Evolutionary conservation across 2,113 vertebrate species (phyloP).

Genomic region (Oncorhynchus masou): DNA sequence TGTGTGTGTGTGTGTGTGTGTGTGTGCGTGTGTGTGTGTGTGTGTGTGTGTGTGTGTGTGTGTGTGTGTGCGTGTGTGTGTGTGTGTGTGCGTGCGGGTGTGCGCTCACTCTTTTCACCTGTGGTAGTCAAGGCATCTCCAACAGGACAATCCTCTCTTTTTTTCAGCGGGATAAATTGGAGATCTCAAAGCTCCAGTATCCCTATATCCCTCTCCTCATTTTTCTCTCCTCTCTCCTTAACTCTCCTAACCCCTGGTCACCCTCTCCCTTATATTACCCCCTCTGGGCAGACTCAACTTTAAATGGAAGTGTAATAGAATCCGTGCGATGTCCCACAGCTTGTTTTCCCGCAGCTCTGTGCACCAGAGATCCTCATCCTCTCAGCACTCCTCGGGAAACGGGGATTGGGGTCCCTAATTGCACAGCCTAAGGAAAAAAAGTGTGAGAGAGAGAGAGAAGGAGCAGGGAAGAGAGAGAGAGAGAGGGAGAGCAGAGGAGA

Average conservation of each 20-base stretch:
- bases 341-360: background rate
- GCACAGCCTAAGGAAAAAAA: background rate
- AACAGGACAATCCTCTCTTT: background rate
- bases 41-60: no score
- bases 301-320: background rate
- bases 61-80: rapidly evolving
- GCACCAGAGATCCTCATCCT: background rate
- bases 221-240: background rate
- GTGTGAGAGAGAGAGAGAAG: background rate
- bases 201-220: background rate
- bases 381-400: background rate
- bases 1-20: no score
- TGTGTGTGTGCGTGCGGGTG: no score
- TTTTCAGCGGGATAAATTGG: background rate
- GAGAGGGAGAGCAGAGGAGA: no score
- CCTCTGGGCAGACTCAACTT: background rate
- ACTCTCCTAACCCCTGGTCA: background rate
- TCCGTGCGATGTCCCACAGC: background rate
- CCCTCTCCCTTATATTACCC: background rate
- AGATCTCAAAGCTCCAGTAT: background rate
- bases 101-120: background rate
- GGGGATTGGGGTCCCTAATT: background rate
- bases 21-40: no score
- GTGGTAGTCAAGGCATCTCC: background rate
- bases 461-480: background rate